Evolutionary conservation across 1,140 invertebrate genomes (phyloP), one percentile per base, ranked within the genome.

Genomic region (Brachionus calyciflorus): DNA sequence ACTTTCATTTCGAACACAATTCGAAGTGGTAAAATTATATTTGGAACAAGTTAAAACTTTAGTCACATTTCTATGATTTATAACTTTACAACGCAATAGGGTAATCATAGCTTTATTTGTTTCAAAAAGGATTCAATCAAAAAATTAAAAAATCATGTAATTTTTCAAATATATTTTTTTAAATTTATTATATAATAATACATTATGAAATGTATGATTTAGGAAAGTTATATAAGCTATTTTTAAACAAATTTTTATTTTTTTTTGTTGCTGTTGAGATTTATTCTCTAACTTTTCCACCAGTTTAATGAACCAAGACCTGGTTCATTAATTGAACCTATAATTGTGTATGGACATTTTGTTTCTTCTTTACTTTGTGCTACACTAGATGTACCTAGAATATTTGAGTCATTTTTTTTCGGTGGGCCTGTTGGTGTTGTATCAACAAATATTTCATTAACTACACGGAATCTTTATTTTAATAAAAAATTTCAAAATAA

Each of bases 381-480:
- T 10, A 78, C 70, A 79, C 78, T 83, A 78, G 87, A 78, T n/a
- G 79, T 68, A 40, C 85, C 84, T 2, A 83, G 81, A 17, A 85
- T 84, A 44, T 83, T 83, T 33, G 17, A 4, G 7, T 73, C 69
- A 55, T 49, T 73, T 73, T 73, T 73, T 55, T 88, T 87, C 9
- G 86, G 83, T 21, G 86, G 85, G 26, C 86, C 89, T 85, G 80
- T 87, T 0, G 93, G 93, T 65, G 91, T 90, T 24, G 91, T 93
- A 84, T 97, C 94, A 78, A 90, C 89, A 86, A 96, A 97, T 9
- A 86, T 87, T 87, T 96, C 94, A 79, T 90, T 90, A 12, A 91
- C 90, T 0, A 98, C 90, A 78, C 93, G 87, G 83, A 97, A 96
- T 80, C 93, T n/a, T n/a, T n/a, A n/a, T n/a, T n/a, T n/a, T n/a